Evolutionary conservation across 1,140 invertebrate genomes (phyloP).

Genomic region (Amyelois transitella): DNA sequence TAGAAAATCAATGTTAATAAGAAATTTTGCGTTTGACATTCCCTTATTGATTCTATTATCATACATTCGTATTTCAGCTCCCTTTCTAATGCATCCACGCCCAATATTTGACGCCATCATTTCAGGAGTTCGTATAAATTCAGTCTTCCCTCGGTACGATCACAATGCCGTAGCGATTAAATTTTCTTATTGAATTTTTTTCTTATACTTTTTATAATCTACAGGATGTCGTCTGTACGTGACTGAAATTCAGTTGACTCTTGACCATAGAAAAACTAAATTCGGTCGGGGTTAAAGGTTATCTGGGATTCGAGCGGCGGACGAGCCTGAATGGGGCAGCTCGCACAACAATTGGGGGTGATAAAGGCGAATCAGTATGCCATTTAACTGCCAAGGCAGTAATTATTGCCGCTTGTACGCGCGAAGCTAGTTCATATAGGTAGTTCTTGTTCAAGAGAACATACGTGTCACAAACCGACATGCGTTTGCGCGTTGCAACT

Average conservation of each 20-base stretch:
- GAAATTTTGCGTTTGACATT: too few relatives aligned
- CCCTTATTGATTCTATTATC: neutral
- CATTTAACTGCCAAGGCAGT: conserved; percentile 30
- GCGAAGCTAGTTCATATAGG: too few relatives aligned
- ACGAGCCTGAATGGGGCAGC: conserved; percentile 30
- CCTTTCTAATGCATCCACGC: neutral
- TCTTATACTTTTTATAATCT: conserved; percentile 18
- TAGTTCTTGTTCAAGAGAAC: too few relatives aligned
- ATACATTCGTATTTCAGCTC: neutral
- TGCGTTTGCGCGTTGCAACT: too few relatives aligned
- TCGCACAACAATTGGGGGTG: conserved; percentile 36
- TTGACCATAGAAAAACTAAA: conserved; percentile 34
- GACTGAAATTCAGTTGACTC: conserved; percentile 30
- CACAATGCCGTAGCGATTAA: neutral
- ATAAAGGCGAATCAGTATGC: conserved; percentile 38
- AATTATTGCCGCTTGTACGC: conserved; percentile 28
- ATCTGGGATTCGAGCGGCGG: conserved; percentile 41
- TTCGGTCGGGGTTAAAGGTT: conserved; percentile 27
- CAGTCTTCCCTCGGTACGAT: neutral
- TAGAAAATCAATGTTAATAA: too few relatives aligned
- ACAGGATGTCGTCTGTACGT: conserved; percentile 28
- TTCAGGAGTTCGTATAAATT: neutral
- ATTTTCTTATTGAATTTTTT: neutral
- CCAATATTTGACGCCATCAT: neutral
- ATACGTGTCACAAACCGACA: too few relatives aligned